Conservation (phyloP, 2,888 invertebrate species). For the Pelosia muscerda region DNA sequence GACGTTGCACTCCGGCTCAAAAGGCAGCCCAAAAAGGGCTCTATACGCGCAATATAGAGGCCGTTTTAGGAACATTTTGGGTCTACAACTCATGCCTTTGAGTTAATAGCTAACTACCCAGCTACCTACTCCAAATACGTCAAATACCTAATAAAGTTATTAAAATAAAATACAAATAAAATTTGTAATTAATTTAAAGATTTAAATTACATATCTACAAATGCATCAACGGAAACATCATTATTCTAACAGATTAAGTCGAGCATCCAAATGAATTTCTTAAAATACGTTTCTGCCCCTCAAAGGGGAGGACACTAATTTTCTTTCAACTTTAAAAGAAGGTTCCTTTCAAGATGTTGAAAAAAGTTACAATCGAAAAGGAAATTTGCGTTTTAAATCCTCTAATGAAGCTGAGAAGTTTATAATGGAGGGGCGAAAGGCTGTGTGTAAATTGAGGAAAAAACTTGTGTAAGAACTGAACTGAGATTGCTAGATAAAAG, state of each 20-base stretch:
- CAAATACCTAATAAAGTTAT: too few relatives aligned
- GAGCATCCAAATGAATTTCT: conserved; percentile 78
- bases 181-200: too few relatives aligned
- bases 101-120: too few relatives aligned
- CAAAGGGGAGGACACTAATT: conserved; percentile 85
- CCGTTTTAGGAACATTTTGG: too few relatives aligned
- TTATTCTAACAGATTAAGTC: conserved; percentile 81
- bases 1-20: too few relatives aligned
- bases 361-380: conserved; percentile 87
- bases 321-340: conserved; percentile 84
- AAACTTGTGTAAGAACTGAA: conserved; percentile 59
- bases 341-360: conserved; percentile 85
- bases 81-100: too few relatives aligned
- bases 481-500: conserved; percentile 32
- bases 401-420: conserved; percentile 87
- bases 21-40: too few relatives aligned
- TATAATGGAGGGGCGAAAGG: conserved; percentile 85
- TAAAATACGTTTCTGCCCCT: conserved; percentile 79
- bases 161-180: conserved; percentile 12
- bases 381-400: conserved; percentile 87
- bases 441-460: conserved; percentile 83
- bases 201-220: conserved; percentile 21
- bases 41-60: too few relatives aligned
- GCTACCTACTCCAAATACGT: background rate
- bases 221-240: conserved; percentile 67